These are phyloP conservation scores for Ypsolopha sequella DNA, from an alignment of 2,888 invertebrate genomes.

Conservation along the genomic window DNA sequence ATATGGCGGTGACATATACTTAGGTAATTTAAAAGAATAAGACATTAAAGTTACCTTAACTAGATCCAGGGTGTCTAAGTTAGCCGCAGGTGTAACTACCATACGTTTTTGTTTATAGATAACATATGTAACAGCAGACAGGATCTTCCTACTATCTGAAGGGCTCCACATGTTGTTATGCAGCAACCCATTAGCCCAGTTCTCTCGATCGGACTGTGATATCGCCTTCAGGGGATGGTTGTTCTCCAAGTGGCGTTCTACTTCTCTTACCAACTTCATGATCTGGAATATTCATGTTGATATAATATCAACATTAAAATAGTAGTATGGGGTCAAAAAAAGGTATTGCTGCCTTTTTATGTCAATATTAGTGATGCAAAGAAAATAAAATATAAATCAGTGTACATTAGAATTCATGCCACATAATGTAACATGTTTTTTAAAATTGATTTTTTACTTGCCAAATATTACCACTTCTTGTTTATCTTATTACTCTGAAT, in stretches of 20 bases:
- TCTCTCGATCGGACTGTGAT: neutral
- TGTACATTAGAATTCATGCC: too few species aligned
- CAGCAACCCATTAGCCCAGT: neutral
- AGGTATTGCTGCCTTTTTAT: too few species aligned
- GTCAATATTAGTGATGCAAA: too few species aligned
- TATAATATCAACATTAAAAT: too few species aligned
- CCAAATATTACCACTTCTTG: too few species aligned
- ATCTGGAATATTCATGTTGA: conserved; percentile 16
- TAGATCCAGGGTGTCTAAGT: conserved; percentile 31
- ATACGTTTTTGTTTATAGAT: conserved; percentile 27
- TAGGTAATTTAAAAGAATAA: too few species aligned
- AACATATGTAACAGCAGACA: conserved; percentile 30
- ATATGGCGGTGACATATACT: too few species aligned
- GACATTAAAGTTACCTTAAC: conserved; percentile 22
- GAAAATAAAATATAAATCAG: too few species aligned
- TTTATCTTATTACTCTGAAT: too few species aligned
- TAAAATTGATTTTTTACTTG: too few species aligned
- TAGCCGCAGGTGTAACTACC: conserved; percentile 19
- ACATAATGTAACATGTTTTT: too few species aligned
- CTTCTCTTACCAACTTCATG: conserved; percentile 16
- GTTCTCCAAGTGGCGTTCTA: conserved; percentile 15
- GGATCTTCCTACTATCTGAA: conserved; percentile 9
- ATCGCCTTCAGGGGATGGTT: conserved; percentile 5
- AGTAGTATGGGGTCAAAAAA: too few species aligned
- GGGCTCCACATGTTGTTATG: conserved; percentile 2